phyloP scores from a whole-genome alignment of 2,888 invertebrate species.

The Desoria tigrina region DNA sequence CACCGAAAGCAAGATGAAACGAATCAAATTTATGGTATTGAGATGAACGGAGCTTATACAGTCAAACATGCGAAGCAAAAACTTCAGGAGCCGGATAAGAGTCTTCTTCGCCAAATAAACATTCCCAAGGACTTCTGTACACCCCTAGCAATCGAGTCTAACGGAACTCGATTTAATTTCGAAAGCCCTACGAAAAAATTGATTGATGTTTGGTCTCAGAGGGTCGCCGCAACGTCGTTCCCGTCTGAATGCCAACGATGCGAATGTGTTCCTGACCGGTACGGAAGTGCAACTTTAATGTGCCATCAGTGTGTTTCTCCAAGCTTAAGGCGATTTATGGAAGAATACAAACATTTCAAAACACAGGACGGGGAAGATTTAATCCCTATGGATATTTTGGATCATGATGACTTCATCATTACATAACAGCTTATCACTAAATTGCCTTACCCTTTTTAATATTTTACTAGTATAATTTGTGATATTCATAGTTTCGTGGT shows the following conservation, averaged over 20 bases:
- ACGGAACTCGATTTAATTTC: conserved; percentile 57
- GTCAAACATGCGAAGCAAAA: conserved; percentile 53
- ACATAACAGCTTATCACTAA: no score
- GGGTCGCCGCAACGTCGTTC: conserved; percentile 55
- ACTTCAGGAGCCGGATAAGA: conserved; percentile 54
- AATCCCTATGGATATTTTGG: background rate
- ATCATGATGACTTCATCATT: conserved; percentile 7
- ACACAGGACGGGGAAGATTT: conserved; percentile 39
- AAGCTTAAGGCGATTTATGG: conserved; percentile 54
- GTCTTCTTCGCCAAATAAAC: conserved; percentile 55
- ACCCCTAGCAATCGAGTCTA: conserved; percentile 57
- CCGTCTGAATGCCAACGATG: conserved; percentile 58
- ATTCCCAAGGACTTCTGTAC: conserved; percentile 57
- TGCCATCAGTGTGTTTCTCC: conserved; percentile 57
- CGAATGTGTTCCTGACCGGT: conserved; percentile 57
- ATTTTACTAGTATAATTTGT: no score
- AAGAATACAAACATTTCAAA: conserved; percentile 50
- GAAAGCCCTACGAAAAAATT: conserved; percentile 55
- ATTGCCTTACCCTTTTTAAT: no score
- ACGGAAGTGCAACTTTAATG: conserved; percentile 56
- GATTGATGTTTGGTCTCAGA: conserved; percentile 56
- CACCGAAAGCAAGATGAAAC: conserved; percentile 27
- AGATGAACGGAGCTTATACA: conserved; percentile 56
- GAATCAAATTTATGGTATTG: conserved; percentile 55
- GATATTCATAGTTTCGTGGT: no score